Percentiles rank a stretch among this genome's conserved stretches.
Evolutionary conservation across 1,140 invertebrate species (phyloP).

Genomic region (Halictus rubicundus): DNA sequence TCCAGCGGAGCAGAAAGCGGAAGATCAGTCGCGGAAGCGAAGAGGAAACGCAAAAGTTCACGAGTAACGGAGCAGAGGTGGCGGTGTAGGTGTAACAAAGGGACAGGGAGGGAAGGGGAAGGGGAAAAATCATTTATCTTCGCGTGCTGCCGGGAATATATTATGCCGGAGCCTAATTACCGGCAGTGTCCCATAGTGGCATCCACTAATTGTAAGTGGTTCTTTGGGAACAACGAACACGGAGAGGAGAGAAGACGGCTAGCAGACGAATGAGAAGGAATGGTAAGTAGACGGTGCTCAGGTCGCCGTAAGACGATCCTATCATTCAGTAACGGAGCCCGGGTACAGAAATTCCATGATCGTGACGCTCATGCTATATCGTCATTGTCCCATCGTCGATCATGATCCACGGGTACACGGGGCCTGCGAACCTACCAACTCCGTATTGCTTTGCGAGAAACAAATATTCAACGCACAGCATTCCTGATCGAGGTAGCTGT

Average conservation of each 20-base stretch:
- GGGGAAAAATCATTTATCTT: background rate
- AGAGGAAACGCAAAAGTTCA: background rate
- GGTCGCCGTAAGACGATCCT: slow-evolving; percentile 70
- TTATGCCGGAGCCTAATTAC: slow-evolving; percentile 70
- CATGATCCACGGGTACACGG: slow-evolving; percentile 66
- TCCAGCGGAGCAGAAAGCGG: too few relatives aligned
- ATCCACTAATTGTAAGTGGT: slow-evolving; percentile 66
- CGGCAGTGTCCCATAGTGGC: slow-evolving; percentile 44
- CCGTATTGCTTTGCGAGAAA: slow-evolving; percentile 61
- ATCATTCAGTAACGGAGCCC: slow-evolving; percentile 75
- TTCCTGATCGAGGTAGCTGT: background rate
- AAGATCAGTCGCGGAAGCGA: background rate
- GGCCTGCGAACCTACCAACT: slow-evolving; percentile 55
- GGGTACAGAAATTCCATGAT: slow-evolving; percentile 73
- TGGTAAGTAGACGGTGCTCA: slow-evolving; percentile 58
- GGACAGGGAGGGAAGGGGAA: background rate
- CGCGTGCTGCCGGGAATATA: slow-evolving; percentile 31
- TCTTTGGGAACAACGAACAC: slow-evolving; percentile 54
- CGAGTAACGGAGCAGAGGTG: background rate
- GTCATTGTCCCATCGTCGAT: slow-evolving; percentile 63
- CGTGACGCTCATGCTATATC: slow-evolving; percentile 67
- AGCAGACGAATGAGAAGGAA: slow-evolving; percentile 56
- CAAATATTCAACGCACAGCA: slow-evolving; percentile 58
- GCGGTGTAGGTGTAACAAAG: background rate
- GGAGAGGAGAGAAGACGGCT: slow-evolving; percentile 14